These are phyloP conservation scores for Parochlus steinenii DNA, from an alignment of 2,888 invertebrate species.

Conservation along the genomic window DNA sequence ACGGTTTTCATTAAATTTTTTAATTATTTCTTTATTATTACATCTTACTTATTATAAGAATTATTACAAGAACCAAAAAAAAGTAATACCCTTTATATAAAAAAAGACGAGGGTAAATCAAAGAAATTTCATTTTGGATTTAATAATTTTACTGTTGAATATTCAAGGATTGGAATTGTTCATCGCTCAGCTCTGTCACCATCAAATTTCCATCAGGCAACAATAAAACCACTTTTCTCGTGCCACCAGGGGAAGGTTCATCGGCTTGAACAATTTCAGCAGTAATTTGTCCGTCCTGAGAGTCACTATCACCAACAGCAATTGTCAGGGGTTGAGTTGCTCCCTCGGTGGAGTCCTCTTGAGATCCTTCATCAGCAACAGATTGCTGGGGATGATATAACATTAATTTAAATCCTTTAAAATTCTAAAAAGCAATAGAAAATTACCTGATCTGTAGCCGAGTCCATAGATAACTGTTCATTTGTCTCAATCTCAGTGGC, in stretches of 20 bases:
- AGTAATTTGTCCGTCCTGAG: constrained; percentile 59
- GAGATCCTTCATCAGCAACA: constrained; percentile 14
- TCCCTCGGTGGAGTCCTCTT: constrained; percentile 7
- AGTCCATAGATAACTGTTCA: constrained; percentile 17
- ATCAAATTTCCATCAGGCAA: constrained; percentile 72
- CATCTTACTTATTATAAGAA: no score
- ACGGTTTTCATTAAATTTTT: no score
- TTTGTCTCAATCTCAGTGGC: constrained; percentile 13
- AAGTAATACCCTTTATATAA: no score
- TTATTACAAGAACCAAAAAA: no score
- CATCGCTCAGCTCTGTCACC: constrained; percentile 75
- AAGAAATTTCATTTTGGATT: not conserved
- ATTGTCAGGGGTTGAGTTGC: constrained; percentile 15
- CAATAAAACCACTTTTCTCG: constrained; percentile 65
- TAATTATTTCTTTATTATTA: no score
- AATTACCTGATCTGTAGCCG: not conserved
- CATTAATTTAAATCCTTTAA: not conserved
- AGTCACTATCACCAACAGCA: constrained; percentile 22
- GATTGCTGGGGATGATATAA: no score
- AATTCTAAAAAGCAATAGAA: not conserved
- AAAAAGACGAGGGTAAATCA: no score
- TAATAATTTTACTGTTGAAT: constrained; percentile 9
- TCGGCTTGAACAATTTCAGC: constrained; percentile 76
- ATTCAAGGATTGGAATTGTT: constrained; percentile 43
- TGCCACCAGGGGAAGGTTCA: constrained; percentile 69